phyloP scores from a whole-genome alignment of 2,888 invertebrate species.

The Oligia fasciuncula region DNA sequence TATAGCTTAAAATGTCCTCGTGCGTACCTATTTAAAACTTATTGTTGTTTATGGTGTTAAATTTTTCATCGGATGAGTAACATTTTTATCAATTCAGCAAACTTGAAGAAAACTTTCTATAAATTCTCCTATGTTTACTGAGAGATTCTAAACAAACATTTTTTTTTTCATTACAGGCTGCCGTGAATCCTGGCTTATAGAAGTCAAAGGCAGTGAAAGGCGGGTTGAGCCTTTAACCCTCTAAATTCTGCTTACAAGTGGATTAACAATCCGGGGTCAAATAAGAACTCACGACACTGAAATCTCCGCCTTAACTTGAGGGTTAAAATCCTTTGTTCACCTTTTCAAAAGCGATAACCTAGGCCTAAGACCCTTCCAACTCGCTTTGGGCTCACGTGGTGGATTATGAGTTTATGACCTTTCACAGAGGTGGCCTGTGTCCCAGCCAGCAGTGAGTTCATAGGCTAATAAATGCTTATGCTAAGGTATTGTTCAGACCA shows the following conservation, averaged over 20 bases:
- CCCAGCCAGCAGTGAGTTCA: background rate
- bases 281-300: slow-evolving; percentile 36
- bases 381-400: too few species aligned
- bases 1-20: too few species aligned
- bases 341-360: slow-evolving; percentile 10
- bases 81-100: background rate
- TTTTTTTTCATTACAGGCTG: background rate
- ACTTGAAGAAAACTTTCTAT: background rate
- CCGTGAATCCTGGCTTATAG: slow-evolving; percentile 21
- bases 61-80: background rate
- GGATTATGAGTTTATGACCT: background rate
- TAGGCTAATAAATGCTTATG: too few species aligned
- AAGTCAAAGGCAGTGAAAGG: slow-evolving; percentile 37
- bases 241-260: slow-evolving; percentile 26
- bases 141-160: background rate
- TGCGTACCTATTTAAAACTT: background rate
- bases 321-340: slow-evolving; percentile 31
- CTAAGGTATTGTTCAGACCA: too few species aligned
- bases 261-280: slow-evolving; percentile 40
- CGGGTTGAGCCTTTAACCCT: slow-evolving; percentile 44
- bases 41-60: background rate
- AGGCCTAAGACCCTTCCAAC: background rate
- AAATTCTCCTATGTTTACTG: background rate
- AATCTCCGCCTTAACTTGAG: slow-evolving; percentile 27
- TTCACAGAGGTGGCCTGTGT: background rate